Evolutionary conservation across 2,888 invertebrate species (phyloP), one percentile per base, ranked within the genome.

Genomic region (Bombyx huttoni): DNA sequence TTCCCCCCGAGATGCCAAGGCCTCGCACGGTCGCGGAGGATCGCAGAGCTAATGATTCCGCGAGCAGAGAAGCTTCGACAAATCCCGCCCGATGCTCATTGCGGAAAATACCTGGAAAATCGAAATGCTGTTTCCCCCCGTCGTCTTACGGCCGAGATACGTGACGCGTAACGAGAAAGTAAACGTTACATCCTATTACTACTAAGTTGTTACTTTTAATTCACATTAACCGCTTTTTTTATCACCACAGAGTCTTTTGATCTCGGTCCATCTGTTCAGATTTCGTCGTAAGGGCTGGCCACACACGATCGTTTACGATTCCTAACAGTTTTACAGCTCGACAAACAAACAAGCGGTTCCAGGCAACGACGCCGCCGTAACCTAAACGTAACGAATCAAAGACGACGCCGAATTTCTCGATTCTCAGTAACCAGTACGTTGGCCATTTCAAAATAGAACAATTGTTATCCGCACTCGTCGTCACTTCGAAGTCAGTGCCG

Each of bases 211-310:
- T 81, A 81, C 81, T 78, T 74, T 75, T 75, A 78, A 79, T 77
- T 74, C 78, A 78, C 83, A 85, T 85, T 76, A 84, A 83, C 77
- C 2, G 66, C 69, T 60, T 68, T 79, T 84, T 87, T 88, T 85
- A 86, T 84, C 79, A 74, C 77, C 73, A 62, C 67, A 63, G 54
- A 67, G 64, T 71, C 82, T 79, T 87, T 88, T 88, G 88, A 88
- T 87, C 77, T 86, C 77, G 57, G 68, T 69, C 80, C 88, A 87
- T 87, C 88, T 87, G 88, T 78, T 77, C 76, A 69, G 76, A 81
- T 78, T 86, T 88, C 88, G 86, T 80, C 82, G 87, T 88, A 88
- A 88, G 87, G 83, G 81, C 81, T 81, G 87, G 78, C 88, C 87
- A 88, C 88, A 87, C 88, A 85, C 87, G 85, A 78, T 59, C 78